phyloP scores from a whole-genome alignment of 2,113 vertebrate species.

The Strix aluco region DNA sequence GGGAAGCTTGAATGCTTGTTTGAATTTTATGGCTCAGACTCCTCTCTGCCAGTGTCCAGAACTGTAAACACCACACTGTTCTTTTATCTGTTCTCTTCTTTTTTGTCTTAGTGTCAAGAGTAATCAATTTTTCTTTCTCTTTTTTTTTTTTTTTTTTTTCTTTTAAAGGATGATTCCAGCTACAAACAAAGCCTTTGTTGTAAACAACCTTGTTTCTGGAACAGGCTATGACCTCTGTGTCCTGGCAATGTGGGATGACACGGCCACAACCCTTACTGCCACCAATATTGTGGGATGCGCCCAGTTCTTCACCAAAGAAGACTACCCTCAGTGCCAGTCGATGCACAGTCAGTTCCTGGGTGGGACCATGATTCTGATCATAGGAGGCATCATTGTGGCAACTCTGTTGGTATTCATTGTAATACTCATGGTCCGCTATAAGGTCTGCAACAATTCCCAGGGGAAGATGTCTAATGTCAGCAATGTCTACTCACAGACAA shows the following conservation, averaged over 20 bases:
- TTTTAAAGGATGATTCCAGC: constrained; percentile 91
- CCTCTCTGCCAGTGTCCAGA: neutral
- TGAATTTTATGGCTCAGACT: neutral
- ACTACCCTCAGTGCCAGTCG: constrained; percentile 92
- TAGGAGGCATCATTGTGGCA: constrained; percentile 94
- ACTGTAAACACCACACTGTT: neutral
- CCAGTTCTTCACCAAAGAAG: constrained; percentile 91
- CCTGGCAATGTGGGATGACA: constrained; percentile 96
- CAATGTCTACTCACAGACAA: constrained; percentile 92
- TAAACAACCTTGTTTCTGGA: constrained; percentile 94
- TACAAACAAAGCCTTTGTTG: constrained; percentile 90
- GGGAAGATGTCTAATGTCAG: constrained; percentile 86
- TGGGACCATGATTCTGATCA: constrained; percentile 95
- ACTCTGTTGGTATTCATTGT: constrained; percentile 94
- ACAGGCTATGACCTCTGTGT: constrained; percentile 95
- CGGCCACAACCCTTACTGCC: constrained; percentile 91
- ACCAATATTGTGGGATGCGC: constrained; percentile 95
- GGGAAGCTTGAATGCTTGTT: neutral
- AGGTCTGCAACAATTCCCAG: constrained; percentile 83
- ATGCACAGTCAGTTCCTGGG: constrained; percentile 94
- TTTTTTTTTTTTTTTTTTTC: neutral
- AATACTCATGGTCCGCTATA: constrained; percentile 96
- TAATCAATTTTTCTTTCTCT: neutral
- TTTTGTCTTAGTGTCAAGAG: neutral
- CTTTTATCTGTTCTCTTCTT: neutral